Conservation (phyloP, 2,888 invertebrate species). For the Chalcosyrphus nemorum region DNA sequence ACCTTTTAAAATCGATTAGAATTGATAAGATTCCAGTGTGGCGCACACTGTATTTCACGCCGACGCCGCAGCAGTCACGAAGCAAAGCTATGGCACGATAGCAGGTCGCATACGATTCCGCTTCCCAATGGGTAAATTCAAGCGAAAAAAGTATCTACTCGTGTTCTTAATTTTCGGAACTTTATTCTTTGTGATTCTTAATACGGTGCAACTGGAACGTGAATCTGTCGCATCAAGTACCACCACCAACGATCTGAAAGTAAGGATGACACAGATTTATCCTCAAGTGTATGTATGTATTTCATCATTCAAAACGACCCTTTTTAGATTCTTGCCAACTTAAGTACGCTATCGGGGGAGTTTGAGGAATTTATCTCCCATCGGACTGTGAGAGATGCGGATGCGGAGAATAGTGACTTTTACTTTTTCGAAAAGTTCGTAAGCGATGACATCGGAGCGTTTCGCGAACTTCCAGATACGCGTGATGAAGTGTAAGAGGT, state of each 20-base stretch:
- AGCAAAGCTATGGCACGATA: conserved; percentile 36
- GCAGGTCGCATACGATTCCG: neutral
- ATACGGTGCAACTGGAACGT: conserved; percentile 43
- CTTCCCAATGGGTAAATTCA: conserved; percentile 39
- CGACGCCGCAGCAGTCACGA: conserved; percentile 8
- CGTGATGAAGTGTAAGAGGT: conserved; percentile 76
- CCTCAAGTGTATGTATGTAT: conserved; percentile 15
- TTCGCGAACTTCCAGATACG: conserved; percentile 77
- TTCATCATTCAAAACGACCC: conserved; percentile 7
- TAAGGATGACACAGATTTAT: conserved; percentile 28
- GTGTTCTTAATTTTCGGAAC: conserved; percentile 40
- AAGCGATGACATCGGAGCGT: conserved; percentile 76
- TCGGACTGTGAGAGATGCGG: neutral
- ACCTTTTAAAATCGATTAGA: conserved; percentile 8
- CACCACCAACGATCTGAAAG: conserved; percentile 16
- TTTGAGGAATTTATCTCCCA: conserved; percentile 50
- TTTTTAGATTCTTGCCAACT: conserved; percentile 29
- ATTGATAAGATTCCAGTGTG: conserved; percentile 19
- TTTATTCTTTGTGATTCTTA: conserved; percentile 43
- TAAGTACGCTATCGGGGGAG: conserved; percentile 34
- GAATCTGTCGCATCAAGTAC: conserved; percentile 19
- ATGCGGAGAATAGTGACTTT: conserved; percentile 37
- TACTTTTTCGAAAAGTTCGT: conserved; percentile 41
- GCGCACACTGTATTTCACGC: neutral
- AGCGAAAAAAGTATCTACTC: conserved; percentile 39